A percentile compares a stretch with the other conserved stretches of the same genome.
phyloP scores from a whole-genome alignment of 2,113 vertebrate species.

The Oryzias melastigma region DNA sequence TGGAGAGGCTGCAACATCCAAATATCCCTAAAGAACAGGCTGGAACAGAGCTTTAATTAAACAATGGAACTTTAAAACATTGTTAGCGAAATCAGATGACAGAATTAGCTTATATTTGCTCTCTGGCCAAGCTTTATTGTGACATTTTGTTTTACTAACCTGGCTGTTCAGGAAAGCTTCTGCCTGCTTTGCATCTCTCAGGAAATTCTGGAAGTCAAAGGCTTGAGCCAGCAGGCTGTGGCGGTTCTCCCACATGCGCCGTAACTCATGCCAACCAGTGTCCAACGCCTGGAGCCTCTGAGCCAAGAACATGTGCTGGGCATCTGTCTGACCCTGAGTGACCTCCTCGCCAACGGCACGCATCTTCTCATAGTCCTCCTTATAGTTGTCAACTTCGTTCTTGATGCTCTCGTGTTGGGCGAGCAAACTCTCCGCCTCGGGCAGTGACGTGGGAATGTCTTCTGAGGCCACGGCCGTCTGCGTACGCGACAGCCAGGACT shows the following conservation, averaged over 20 bases:
- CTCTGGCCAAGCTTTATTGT: neutral
- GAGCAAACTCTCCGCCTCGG: conserved; percentile 86
- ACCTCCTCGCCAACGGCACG: conserved; percentile 86
- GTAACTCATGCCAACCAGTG: conserved; percentile 91
- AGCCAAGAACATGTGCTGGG: conserved; percentile 87
- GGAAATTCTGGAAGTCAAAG: conserved; percentile 89
- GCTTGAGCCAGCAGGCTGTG: conserved; percentile 88
- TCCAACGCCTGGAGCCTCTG: conserved; percentile 90
- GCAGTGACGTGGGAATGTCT: conserved; percentile 86
- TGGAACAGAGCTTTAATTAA: no score
- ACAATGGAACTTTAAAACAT: no score
- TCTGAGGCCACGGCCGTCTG: conserved; percentile 90
- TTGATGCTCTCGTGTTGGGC: conserved; percentile 87
- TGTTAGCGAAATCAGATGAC: no score
- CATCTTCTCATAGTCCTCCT: conserved; percentile 86
- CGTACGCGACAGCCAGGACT: conserved; percentile 90
- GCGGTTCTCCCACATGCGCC: conserved; percentile 92
- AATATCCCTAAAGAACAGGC: no score
- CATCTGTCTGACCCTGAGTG: conserved; percentile 86
- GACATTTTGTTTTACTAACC: conserved; percentile 68
- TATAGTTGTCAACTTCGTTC: conserved; percentile 91
- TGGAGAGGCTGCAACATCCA: no score
- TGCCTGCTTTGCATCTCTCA: conserved; percentile 89
- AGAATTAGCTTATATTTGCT: neutral
- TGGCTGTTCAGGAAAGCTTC: conserved; percentile 92